A percentile compares a stretch with the other conserved stretches of the same genome.
Conservation (phyloP, 2,797 vertebrate genomes). For the Sandelia bainsii region DNA sequence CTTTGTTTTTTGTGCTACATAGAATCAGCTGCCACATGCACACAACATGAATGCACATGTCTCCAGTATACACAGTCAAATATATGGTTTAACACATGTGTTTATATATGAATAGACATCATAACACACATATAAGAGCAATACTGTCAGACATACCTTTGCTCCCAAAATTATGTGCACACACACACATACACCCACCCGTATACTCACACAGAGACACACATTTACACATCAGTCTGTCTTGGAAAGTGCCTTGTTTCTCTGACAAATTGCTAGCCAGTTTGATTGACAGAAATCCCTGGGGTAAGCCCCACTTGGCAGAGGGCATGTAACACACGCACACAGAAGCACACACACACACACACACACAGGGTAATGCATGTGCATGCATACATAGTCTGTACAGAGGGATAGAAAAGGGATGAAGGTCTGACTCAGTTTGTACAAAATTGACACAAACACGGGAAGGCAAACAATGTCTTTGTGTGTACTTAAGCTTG, state of each 20-base stretch:
- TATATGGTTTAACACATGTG: neutral
- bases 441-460: constrained; percentile 42
- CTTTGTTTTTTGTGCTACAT: constrained; percentile 6
- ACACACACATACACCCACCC: neutral
- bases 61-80: neutral
- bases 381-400: constrained; percentile 10
- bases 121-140: neutral
- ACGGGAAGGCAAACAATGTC: constrained; percentile 4
- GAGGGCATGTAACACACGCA: constrained; percentile 3
- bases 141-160: neutral
- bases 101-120: neutral
- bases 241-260: constrained; percentile 59
- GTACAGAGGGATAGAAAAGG: constrained; percentile 10
- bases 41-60: neutral
- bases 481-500: neutral
- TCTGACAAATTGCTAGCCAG: constrained; percentile 62
- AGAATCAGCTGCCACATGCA: constrained; percentile 6
- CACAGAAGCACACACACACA: constrained; percentile 21
- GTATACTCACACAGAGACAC: constrained; percentile 3
- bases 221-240: constrained; percentile 32
- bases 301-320: constrained; percentile 48
- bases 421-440: constrained; percentile 46
- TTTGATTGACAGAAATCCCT: constrained; percentile 70
- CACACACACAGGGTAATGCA: neutral
- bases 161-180: neutral